Evolutionary conservation across 2,888 invertebrate genomes (phyloP).

Genomic region (Diaprepes abbreviatus): DNA sequence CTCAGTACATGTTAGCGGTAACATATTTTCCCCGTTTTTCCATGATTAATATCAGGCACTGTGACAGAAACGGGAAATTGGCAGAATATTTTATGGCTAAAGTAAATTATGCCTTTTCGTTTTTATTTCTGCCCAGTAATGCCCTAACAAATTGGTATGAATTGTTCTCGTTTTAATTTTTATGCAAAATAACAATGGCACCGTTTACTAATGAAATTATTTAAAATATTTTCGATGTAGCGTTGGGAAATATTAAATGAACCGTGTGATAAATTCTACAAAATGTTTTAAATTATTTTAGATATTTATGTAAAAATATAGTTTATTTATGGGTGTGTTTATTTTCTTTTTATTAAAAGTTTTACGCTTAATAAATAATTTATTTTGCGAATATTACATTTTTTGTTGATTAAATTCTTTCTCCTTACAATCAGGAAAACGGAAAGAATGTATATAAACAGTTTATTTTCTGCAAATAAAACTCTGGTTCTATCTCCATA

Average conservation of each 20-base stretch:
- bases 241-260: conserved; percentile 9
- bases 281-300: conserved; percentile 23
- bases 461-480: no score
- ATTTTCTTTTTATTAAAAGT: no score
- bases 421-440: no score
- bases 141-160: conserved; percentile 44
- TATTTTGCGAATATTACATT: no score
- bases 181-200: conserved; percentile 43
- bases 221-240: conserved; percentile 17
- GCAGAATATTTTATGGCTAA: conserved; percentile 47
- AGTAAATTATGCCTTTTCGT: conserved; percentile 48
- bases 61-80: conserved; percentile 48
- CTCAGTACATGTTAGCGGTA: conserved; percentile 39
- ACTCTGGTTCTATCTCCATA: no score
- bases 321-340: no score
- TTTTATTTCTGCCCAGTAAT: conserved; percentile 44
- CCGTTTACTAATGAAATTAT: conserved; percentile 31
- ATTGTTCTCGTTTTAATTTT: conserved; percentile 45
- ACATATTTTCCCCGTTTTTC: conserved; percentile 45
- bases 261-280: background rate
- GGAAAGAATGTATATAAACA: no score
- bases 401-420: no score
- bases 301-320: background rate
- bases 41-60: conserved; percentile 44
- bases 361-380: no score